Evolutionary conservation across 2,888 invertebrate species (phyloP).

Genomic region (Rhagonycha lutea): DNA sequence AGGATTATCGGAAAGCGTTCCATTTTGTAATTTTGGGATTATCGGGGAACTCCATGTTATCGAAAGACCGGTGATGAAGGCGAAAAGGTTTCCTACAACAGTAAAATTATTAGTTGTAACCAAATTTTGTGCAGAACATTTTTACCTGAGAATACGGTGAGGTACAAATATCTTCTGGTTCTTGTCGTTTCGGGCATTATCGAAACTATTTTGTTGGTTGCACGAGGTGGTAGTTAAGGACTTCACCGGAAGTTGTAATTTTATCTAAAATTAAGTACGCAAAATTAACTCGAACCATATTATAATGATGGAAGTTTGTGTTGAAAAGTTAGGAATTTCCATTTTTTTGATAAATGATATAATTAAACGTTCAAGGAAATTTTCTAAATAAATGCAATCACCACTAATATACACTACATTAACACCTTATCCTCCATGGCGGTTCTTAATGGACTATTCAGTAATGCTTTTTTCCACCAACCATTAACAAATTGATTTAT

Average conservation of each 20-base stretch:
- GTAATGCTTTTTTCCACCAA: no score
- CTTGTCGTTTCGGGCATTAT: slow-evolving; percentile 24
- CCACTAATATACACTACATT: no score
- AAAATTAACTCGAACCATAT: no score
- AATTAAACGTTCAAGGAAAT: no score
- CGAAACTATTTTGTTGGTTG: not conserved
- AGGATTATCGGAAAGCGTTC: slow-evolving; percentile 52
- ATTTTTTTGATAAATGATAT: no score
- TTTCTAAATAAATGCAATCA: no score
- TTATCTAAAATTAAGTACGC: not conserved
- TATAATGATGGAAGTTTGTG: no score
- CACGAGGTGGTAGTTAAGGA: not conserved
- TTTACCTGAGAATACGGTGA: slow-evolving; percentile 8
- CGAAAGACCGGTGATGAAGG: slow-evolving; percentile 47
- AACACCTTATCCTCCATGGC: no score
- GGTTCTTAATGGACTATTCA: no score
- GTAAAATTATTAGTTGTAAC: not conserved
- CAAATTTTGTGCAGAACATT: not conserved
- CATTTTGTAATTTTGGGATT: slow-evolving; percentile 36
- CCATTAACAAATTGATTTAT: no score
- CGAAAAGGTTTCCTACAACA: slow-evolving; percentile 7
- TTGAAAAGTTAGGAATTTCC: no score
- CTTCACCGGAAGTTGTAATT: not conserved
- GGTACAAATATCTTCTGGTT: slow-evolving; percentile 6
- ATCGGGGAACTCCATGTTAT: slow-evolving; percentile 54